Evolutionary conservation across 2,113 vertebrate genomes (phyloP).

Genomic region (Trogon melanurus): DNA sequence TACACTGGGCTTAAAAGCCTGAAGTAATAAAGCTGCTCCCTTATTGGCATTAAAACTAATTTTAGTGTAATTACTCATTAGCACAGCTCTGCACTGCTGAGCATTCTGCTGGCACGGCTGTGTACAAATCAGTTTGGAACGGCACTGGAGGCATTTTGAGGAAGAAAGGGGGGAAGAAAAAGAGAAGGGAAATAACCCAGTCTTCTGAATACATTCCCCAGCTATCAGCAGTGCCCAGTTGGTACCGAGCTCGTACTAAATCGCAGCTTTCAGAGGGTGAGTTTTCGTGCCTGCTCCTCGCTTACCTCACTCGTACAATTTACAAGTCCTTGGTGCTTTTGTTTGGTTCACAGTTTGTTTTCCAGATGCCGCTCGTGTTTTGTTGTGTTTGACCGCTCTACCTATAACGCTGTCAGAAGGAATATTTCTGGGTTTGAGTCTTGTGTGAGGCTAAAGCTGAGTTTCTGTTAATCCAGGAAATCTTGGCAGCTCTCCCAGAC

Average conservation of each 20-base stretch:
- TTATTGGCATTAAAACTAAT: slow-evolving; percentile 20
- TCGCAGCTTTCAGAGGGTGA: neutral
- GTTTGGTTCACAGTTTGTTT: neutral
- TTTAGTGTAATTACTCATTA: slow-evolving; percentile 36
- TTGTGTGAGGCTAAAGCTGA: neutral
- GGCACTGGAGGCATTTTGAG: neutral
- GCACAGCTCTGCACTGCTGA: neutral
- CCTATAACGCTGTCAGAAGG: neutral
- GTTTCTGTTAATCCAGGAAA: neutral
- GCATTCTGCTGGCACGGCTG: neutral
- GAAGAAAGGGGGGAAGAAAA: neutral
- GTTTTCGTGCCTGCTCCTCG: neutral
- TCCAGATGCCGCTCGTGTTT: neutral
- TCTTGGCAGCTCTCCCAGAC: slow-evolving; percentile 32
- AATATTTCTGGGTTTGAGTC: neutral
- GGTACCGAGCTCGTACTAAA: neutral
- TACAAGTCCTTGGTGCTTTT: neutral
- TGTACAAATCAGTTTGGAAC: neutral
- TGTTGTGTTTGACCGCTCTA: neutral
- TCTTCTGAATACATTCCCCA: neutral
- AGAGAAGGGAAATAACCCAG: neutral
- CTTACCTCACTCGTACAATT: neutral
- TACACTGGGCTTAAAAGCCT: neutral
- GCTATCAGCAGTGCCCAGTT: neutral
- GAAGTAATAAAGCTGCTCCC: neutral